A percentile compares a stretch with the other conserved stretches of the same genome.
These are phyloP conservation scores for Eupleurogrammus muticus DNA, from an alignment of 2,797 vertebrate genomes.

Conservation along the genomic window DNA sequence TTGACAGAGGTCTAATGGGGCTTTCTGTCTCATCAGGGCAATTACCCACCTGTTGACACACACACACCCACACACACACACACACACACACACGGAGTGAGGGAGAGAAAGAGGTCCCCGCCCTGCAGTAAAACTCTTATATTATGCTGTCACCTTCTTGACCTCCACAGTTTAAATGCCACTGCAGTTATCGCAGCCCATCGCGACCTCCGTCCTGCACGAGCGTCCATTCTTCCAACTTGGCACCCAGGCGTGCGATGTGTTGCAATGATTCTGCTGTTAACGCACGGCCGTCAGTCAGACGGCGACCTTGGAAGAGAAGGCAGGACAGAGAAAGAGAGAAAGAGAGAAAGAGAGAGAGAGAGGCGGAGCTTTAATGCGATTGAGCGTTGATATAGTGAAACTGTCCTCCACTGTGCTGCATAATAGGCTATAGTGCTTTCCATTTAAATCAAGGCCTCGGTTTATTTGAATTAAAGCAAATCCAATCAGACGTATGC, in stretches of 20 bases:
- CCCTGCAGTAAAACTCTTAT: slow-evolving; percentile 43
- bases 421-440: slow-evolving; percentile 60
- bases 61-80: slow-evolving; percentile 14
- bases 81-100: slow-evolving; percentile 13
- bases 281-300: slow-evolving; percentile 21
- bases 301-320: slow-evolving; percentile 33
- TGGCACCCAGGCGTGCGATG: slow-evolving; percentile 1
- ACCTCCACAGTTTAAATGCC: slow-evolving; percentile 16
- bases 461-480: slow-evolving; percentile 73
- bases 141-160: slow-evolving; percentile 48
- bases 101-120: neutral
- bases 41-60: slow-evolving; percentile 70
- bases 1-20: slow-evolving; percentile 74
- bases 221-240: neutral
- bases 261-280: neutral
- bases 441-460: slow-evolving; percentile 74
- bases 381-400: slow-evolving; percentile 57
- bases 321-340: neutral
- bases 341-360: neutral
- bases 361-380: slow-evolving; percentile 48
- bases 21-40: slow-evolving; percentile 67
- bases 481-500: slow-evolving; percentile 70
- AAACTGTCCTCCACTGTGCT: slow-evolving; percentile 58
- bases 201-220: neutral
- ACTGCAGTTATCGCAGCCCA: slow-evolving; percentile 27